phyloP scores from a whole-genome alignment of 1,140 invertebrate species.

The Bathynomus jamesi region DNA sequence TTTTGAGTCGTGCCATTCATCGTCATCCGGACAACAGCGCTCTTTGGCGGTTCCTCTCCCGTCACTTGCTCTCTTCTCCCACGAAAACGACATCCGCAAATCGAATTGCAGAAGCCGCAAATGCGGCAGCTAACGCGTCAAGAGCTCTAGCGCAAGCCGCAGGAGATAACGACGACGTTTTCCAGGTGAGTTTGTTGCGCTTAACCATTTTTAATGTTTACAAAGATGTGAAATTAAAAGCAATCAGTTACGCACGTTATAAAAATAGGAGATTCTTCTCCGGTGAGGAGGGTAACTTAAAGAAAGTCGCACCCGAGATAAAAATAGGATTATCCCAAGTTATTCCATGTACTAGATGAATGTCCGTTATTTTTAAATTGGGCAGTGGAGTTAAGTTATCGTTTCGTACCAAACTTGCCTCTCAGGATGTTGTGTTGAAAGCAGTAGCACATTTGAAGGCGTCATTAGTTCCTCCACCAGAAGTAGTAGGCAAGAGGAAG shows the following conservation, averaged over 20 bases:
- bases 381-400: too few relatives aligned
- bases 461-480: neutral
- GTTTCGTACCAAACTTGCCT: too few relatives aligned
- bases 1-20: conserved; percentile 48
- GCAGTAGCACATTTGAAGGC: neutral
- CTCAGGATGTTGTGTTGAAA: neutral
- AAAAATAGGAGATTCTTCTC: too few relatives aligned
- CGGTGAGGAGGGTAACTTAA: too few relatives aligned
- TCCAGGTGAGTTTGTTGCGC: conserved; percentile 5
- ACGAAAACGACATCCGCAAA: conserved; percentile 37
- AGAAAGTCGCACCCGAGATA: too few relatives aligned
- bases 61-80: conserved; percentile 14
- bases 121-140: conserved; percentile 42
- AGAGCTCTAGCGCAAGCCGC: conserved; percentile 40
- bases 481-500: neutral
- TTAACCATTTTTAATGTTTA: too few relatives aligned
- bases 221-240: too few relatives aligned
- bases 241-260: too few relatives aligned
- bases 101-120: conserved; percentile 38
- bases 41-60: conserved; percentile 42
- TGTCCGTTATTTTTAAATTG: too few relatives aligned
- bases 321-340: too few relatives aligned
- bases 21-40: conserved; percentile 45
- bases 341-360: too few relatives aligned
- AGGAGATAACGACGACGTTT: conserved; percentile 33